These are phyloP conservation scores for Oncorhynchus gorbuscha DNA, from an alignment of 2,113 vertebrate species.

Conservation along the genomic window DNA sequence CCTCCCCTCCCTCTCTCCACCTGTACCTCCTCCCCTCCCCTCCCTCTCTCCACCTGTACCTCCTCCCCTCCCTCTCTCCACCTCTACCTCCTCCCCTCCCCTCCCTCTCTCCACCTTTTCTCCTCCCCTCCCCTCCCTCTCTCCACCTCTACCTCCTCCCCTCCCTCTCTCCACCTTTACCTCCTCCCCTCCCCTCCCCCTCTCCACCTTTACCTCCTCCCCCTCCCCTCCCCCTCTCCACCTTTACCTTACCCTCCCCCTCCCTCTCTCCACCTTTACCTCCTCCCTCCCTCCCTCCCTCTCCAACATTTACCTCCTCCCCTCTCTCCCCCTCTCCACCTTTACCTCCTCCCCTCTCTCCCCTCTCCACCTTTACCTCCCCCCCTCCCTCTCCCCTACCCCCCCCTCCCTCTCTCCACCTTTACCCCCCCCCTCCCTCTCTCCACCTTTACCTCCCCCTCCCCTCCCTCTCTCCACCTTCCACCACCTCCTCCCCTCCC, in stretches of 20 bases:
- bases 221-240: rapidly evolving
- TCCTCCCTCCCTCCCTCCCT: no score
- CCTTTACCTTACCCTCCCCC: constrained; percentile 28
- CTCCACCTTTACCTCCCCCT: constrained; percentile 50
- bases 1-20: not conserved
- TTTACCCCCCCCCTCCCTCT: constrained; percentile 41
- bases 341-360: no score
- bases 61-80: rapidly evolving
- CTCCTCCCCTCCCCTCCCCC: rapidly evolving
- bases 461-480: constrained; percentile 44
- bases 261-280: constrained; percentile 2
- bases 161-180: rapidly evolving
- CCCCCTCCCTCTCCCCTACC: rapidly evolving
- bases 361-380: no score
- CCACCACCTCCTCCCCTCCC: rapidly evolving
- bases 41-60: rapidly evolving
- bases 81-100: rapidly evolving
- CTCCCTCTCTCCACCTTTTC: no score
- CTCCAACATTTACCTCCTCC: rapidly evolving
- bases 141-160: rapidly evolving
- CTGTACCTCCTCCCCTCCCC: rapidly evolving
- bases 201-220: rapidly evolving
- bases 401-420: not conserved
- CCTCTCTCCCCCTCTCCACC: no score
- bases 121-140: rapidly evolving